These are phyloP conservation scores for Megaustenia siamemsis DNA, from an alignment of 2,888 invertebrate genomes.

Conservation along the genomic window DNA sequence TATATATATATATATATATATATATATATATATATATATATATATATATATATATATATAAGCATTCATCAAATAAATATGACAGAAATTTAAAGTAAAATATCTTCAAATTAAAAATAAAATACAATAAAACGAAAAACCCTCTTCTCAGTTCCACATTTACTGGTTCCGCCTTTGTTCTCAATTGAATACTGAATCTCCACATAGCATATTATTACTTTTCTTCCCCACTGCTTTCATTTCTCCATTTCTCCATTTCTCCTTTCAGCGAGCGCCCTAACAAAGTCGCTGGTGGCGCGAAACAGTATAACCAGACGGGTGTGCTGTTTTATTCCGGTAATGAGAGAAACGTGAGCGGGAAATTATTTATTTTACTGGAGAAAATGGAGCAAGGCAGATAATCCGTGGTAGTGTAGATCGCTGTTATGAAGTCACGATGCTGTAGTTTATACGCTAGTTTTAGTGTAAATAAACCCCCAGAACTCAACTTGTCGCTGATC, in stretches of 20 bases:
- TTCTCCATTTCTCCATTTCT: neutral
- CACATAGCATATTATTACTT: too few relatives aligned
- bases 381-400: conserved; percentile 51
- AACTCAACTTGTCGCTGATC: neutral
- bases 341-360: conserved; percentile 36
- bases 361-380: conserved; percentile 46
- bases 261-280: neutral
- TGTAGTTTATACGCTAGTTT: neutral
- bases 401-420: conserved; percentile 5
- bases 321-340: conserved; percentile 45
- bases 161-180: too few relatives aligned
- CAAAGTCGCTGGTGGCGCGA: neutral
- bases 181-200: too few relatives aligned
- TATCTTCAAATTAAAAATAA: too few relatives aligned
- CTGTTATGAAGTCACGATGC: conserved; percentile 19
- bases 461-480: conserved; percentile 4
- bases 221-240: neutral
- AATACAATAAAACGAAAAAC: too few relatives aligned
- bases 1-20: too few relatives aligned
- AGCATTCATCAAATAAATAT: too few relatives aligned
- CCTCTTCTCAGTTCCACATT: too few relatives aligned
- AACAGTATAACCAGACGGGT: conserved; percentile 21
- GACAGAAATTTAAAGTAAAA: too few relatives aligned
- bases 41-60: too few relatives aligned
- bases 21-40: too few relatives aligned